Percentiles rank a stretch among this genome's conserved stretches.
These are phyloP conservation scores for Parauchenoglanis punctatus DNA, from an alignment of 2,797 vertebrate species.

Conservation along the genomic window DNA sequence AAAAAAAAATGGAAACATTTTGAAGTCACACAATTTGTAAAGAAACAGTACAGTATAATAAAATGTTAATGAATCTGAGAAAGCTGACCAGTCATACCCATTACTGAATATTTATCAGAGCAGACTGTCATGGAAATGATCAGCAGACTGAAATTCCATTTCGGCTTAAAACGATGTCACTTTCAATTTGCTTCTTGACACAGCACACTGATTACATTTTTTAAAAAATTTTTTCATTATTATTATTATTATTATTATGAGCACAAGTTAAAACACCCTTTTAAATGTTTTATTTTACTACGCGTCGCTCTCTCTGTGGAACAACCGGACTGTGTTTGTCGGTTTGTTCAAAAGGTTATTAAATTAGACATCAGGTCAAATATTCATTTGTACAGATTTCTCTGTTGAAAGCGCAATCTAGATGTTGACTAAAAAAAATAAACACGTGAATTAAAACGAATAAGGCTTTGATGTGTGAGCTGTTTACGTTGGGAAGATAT, in stretches of 20 bases:
- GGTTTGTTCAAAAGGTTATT: constrained; percentile 3
- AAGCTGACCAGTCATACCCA: constrained; percentile 40
- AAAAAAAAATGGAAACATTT: constrained; percentile 9
- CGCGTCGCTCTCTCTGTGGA: background rate
- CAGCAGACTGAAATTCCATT: constrained; percentile 35
- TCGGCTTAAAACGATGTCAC: constrained; percentile 4
- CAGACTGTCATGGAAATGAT: constrained; percentile 29
- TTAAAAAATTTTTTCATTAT: too few relatives aligned
- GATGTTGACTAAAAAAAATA: background rate
- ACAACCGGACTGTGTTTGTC: constrained; percentile 5
- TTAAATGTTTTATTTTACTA: background rate
- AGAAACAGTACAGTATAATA: constrained; percentile 36
- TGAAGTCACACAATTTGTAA: constrained; percentile 20
- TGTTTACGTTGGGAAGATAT: constrained; percentile 23
- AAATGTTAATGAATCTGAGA: constrained; percentile 25
- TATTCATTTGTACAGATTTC: background rate
- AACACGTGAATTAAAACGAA: constrained; percentile 26
- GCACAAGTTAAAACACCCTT: background rate
- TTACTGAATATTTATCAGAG: constrained; percentile 29
- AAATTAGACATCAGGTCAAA: constrained; percentile 14
- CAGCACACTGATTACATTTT: background rate
- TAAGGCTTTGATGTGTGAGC: constrained; percentile 26
- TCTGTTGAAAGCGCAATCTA: background rate
- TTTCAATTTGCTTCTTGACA: background rate
- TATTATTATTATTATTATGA: background rate